These are phyloP conservation scores for Pterois miles DNA, from an alignment of 2,797 vertebrate genomes.

Conservation along the genomic window DNA sequence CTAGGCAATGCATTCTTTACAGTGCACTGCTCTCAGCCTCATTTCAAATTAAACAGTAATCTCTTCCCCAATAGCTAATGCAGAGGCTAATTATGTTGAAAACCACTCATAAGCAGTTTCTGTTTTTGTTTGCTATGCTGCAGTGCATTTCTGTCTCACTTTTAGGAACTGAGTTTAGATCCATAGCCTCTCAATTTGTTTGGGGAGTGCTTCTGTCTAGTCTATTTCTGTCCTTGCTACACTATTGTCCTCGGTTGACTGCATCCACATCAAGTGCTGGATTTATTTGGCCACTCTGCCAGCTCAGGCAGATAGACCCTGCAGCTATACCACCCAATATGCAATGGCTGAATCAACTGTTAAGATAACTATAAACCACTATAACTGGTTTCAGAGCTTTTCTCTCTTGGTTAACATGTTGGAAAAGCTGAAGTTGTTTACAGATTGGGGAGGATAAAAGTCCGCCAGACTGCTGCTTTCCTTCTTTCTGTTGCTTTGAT, in stretches of 20 bases:
- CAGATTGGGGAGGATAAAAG: conserved; percentile 21
- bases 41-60: conserved; percentile 57
- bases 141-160: conserved; percentile 47
- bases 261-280: conserved; percentile 76
- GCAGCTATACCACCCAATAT: conserved; percentile 60
- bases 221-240: conserved; percentile 78
- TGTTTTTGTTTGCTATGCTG: conserved; percentile 35
- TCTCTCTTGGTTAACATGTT: conserved; percentile 14
- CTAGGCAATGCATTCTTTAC: conserved; percentile 35
- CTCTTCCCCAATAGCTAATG: conserved; percentile 42
- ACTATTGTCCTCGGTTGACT: conserved; percentile 77
- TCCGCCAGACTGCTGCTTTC: not conserved
- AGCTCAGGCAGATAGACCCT: conserved; percentile 69
- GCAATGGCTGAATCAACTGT: conserved; percentile 49
- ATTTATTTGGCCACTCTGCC: conserved; percentile 76
- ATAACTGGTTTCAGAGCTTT: conserved; percentile 37
- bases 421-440: conserved; percentile 15
- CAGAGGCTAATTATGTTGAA: conserved; percentile 57
- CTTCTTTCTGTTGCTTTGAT: conserved; percentile 4
- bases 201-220: conserved; percentile 63
- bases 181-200: conserved; percentile 63
- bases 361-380: conserved; percentile 50
- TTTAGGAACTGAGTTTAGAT: conserved; percentile 59
- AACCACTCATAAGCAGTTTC: conserved; percentile 53
- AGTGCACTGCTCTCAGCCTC: conserved; percentile 26